A percentile compares a stretch with the other conserved stretches of the same genome.
phyloP scores from a whole-genome alignment of 2,888 invertebrate species.

The Monopis laevigella region DNA sequence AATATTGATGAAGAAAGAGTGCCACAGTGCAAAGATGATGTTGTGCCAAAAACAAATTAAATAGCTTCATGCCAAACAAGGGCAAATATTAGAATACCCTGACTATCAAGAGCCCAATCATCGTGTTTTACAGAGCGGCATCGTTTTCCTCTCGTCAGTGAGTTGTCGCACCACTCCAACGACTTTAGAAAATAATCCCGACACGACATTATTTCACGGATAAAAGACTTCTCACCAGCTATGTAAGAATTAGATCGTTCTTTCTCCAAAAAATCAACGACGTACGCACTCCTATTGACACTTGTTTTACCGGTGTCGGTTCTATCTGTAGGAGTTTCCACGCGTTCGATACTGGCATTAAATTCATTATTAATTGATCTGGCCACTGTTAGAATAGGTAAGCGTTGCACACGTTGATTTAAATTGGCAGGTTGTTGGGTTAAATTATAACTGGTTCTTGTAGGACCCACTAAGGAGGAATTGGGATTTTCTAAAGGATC shows the following conservation, averaged over 20 bases:
- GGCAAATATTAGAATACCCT: too few relatives aligned
- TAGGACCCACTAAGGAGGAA: slow-evolving; percentile 37
- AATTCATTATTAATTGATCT: slow-evolving; percentile 31
- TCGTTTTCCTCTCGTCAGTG: slow-evolving; percentile 50
- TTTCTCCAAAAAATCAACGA: slow-evolving; percentile 21
- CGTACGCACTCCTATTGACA: slow-evolving; percentile 11
- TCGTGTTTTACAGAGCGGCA: slow-evolving; percentile 46
- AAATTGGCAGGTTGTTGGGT: slow-evolving; percentile 24
- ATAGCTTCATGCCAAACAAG: too few relatives aligned
- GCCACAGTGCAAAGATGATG: too few relatives aligned
- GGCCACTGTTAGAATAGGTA: slow-evolving; percentile 25
- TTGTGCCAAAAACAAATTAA: too few relatives aligned
- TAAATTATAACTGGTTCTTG: slow-evolving; percentile 40
- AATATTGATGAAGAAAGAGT: too few relatives aligned
- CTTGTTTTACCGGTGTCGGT: neutral
- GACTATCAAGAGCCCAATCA: slow-evolving; percentile 48
- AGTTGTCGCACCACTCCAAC: slow-evolving; percentile 60
- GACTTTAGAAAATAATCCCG: slow-evolving; percentile 54
- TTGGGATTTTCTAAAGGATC: slow-evolving; percentile 34
- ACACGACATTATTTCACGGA: slow-evolving; percentile 51
- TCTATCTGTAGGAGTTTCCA: neutral
- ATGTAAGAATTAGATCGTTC: slow-evolving; percentile 33
- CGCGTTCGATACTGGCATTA: slow-evolving; percentile 32
- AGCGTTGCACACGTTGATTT: slow-evolving; percentile 14
- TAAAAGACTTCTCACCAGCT: slow-evolving; percentile 59